Conservation (phyloP, 2,888 invertebrate species). For the Drosophila pullipes region DNA sequence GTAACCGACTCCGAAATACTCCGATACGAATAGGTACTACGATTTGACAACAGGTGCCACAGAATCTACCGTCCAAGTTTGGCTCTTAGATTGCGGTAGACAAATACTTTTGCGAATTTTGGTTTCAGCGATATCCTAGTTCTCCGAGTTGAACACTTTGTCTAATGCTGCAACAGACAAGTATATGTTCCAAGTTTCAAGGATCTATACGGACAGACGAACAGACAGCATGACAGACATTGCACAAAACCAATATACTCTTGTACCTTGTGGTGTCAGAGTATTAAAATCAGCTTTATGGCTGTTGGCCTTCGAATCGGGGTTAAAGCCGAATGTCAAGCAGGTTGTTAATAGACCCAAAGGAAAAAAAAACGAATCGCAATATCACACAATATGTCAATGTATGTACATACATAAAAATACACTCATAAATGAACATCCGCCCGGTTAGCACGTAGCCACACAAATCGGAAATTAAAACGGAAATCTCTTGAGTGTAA, state of each 20-base stretch:
- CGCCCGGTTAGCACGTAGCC: slow-evolving; percentile 9
- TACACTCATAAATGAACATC: slow-evolving; percentile 47
- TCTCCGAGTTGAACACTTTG: neutral
- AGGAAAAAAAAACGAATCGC: slow-evolving; percentile 22
- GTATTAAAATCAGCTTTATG: slow-evolving; percentile 56
- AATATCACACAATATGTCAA: slow-evolving; percentile 7
- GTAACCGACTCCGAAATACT: neutral
- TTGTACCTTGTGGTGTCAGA: neutral
- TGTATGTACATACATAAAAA: neutral
- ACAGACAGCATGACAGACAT: neutral
- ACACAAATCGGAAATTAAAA: slow-evolving; percentile 71
- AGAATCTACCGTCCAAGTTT: neutral
- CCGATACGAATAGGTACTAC: neutral
- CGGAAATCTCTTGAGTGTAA: slow-evolving; percentile 55
- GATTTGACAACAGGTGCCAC: neutral
- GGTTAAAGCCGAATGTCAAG: slow-evolving; percentile 10
- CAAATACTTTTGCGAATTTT: neutral
- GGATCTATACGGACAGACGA: neutral
- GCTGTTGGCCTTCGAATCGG: slow-evolving; percentile 33
- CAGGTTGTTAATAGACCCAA: slow-evolving; percentile 43
- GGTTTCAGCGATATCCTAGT: neutral
- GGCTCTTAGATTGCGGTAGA: neutral
- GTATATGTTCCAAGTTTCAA: neutral
- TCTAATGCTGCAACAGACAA: neutral
- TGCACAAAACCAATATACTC: neutral